Conservation (phyloP, 1,140 invertebrate species). For the Drosophila lini region DNA sequence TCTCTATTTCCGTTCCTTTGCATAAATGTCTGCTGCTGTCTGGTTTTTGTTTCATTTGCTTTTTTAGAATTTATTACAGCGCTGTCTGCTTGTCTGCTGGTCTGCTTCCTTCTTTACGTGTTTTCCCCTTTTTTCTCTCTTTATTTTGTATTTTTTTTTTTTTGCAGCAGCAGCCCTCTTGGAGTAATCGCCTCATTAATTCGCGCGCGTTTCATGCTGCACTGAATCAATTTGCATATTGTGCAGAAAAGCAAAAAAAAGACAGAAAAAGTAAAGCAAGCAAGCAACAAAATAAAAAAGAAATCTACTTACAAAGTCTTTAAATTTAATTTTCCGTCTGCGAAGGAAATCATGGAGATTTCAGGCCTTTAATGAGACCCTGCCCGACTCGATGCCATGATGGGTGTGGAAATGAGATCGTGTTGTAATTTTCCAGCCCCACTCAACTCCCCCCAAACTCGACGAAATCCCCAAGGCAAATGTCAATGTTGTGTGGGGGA, state of each 20-base stretch:
- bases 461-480: conserved; percentile 66
- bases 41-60: conserved; percentile 57
- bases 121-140: conserved; percentile 5
- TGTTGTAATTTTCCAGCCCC: conserved; percentile 60
- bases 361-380: conserved; percentile 74
- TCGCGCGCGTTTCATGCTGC: conserved; percentile 78
- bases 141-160: conserved; percentile 24
- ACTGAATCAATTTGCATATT: conserved; percentile 82
- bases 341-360: conserved; percentile 65
- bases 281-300: conserved; percentile 30
- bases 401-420: conserved; percentile 54
- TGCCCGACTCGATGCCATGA: conserved; percentile 14
- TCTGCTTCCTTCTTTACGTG: conserved; percentile 45
- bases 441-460: not conserved
- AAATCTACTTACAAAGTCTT: conserved; percentile 80
- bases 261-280: conserved; percentile 8
- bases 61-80: conserved; percentile 77
- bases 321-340: conserved; percentile 76
- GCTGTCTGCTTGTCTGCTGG: conserved; percentile 5
- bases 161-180: conserved; percentile 36
- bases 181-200: conserved; percentile 82
- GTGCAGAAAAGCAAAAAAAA: conserved; percentile 64
- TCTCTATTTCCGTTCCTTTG: conserved; percentile 81
- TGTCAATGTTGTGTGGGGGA: conserved; percentile 54
- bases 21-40: conserved; percentile 65